phyloP scores from a whole-genome alignment of 1,140 invertebrate species.

The Sarcophaga bullata region DNA sequence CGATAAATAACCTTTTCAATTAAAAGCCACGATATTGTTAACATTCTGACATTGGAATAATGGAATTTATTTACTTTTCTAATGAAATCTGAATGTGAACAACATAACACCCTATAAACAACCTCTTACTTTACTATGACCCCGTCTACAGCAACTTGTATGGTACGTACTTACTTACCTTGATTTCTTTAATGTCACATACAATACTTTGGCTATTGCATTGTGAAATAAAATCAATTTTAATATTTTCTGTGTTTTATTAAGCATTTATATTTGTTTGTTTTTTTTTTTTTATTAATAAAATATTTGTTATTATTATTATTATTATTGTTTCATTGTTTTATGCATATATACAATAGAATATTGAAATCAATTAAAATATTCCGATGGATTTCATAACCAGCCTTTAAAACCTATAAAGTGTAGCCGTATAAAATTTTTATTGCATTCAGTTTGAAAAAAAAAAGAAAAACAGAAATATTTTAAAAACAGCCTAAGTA shows the following conservation, averaged over 20 bases:
- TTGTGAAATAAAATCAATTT: too few species aligned
- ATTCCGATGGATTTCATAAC: neutral
- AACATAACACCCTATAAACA: too few species aligned
- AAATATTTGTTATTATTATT: conserved; percentile 5
- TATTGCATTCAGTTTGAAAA: neutral
- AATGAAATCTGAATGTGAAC: too few species aligned
- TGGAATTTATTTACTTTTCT: too few species aligned
- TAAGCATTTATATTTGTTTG: conserved; percentile 27
- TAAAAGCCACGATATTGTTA: too few species aligned
- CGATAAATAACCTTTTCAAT: too few species aligned
- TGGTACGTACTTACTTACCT: too few species aligned
- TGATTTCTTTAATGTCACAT: too few species aligned
- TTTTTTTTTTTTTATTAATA: neutral
- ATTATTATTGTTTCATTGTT: neutral
- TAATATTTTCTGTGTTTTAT: conserved; percentile 45
- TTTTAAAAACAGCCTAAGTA: neutral
- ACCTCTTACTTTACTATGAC: too few species aligned
- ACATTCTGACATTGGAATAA: too few species aligned
- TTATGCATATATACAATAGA: conserved; percentile 12
- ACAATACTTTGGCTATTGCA: too few species aligned
- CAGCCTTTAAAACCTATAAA: conserved; percentile 14
- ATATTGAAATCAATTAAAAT: conserved; percentile 11
- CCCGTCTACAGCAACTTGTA: too few species aligned
- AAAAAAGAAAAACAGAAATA: neutral
- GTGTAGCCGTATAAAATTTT: conserved; percentile 7